Base-by-base conservation (phyloP, 2,113 vertebrate species). In the Bothrops jararaca region DNA sequence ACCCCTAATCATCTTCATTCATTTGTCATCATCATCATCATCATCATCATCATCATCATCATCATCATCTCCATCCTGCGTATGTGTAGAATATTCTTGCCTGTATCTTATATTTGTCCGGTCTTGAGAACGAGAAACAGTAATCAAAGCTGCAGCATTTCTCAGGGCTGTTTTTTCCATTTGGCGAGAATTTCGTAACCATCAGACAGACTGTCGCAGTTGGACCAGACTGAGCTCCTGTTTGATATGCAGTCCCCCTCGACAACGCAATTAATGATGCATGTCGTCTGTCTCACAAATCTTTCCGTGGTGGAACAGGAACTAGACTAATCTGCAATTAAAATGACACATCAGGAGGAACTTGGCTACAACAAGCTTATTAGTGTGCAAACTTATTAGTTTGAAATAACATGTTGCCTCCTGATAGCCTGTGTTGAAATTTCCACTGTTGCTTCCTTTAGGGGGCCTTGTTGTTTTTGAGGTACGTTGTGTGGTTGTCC, bases 261-360 rank as follows among this genome's bases (percentile, higher is more conserved):
- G 12, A 69, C 18, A 88, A 24, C 69, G 39, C 12, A 95, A 89
- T 88, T 95, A 96, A 93, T 96, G 94, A 95, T 94, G 11, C 91
- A 91, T 92, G 87, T 91, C 5, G 0, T 64, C 92, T 92, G 60
- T 93, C 91, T 97, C 87, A 0, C 53, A 64, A 92, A 95, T 96
- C 52, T 92, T 88, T 94, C 89, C 88, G 24, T 26, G 92, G 12
- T 13, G 48, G 10, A 88, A 42, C 8, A 94, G 85, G 58, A 96
- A 18, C 7, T 64, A 96, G 93, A 93, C 54, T 91, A 91, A 95
- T 96, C 74, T 93, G 85, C 92, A 96, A 94, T 95, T 97, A 94
- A 96, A 95, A 95, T 95, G 85, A 87, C 26, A 1, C 93, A 2
- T 91, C 69, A 69, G 92, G 54, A 13, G 93, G 45, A 87, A 94